phyloP scores from a whole-genome alignment of 2,888 invertebrate genomes.

The Temnothorax unifasciatus region DNA sequence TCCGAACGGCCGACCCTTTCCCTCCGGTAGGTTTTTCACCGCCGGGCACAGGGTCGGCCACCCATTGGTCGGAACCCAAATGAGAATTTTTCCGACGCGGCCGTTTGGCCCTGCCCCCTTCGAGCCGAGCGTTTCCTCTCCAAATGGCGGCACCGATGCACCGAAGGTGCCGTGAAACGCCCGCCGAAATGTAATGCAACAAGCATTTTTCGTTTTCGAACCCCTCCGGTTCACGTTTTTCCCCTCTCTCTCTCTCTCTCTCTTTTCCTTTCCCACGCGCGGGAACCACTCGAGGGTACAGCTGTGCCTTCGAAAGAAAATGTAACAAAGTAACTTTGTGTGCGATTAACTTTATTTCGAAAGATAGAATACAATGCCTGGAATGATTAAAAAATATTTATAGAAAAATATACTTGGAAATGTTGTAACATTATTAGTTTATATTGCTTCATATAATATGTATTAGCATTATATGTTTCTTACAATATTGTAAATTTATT shows the following conservation, averaged over 20 bases:
- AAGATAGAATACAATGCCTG: background rate
- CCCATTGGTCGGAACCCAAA: conserved; percentile 68
- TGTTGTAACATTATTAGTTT: background rate
- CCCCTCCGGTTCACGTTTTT: background rate
- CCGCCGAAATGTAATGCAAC: conserved; percentile 45
- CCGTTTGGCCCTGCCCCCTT: conserved; percentile 62
- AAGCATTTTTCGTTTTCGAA: conserved; percentile 4
- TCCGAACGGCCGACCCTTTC: conserved; percentile 69
- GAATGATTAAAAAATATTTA: background rate
- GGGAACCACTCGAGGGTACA: background rate
- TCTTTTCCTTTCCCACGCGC: background rate
- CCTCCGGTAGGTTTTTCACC: conserved; percentile 70
- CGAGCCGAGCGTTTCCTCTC: conserved; percentile 61
- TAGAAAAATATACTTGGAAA: background rate
- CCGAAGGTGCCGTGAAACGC: background rate
- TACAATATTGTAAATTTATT: background rate
- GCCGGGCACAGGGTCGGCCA: conserved; percentile 49
- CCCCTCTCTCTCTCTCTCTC: too few species aligned
- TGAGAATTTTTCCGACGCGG: conserved; percentile 72
- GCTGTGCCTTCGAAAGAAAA: background rate
- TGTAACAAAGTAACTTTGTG: background rate
- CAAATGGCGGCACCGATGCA: conserved; percentile 55
- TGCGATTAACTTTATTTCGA: background rate
- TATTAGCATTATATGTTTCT: too few species aligned
- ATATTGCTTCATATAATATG: too few species aligned